Percentiles rank a stretch among this genome's conserved stretches.
These are phyloP conservation scores for Drosophila barbarae DNA, from an alignment of 2,888 invertebrate genomes.

Conservation along the genomic window DNA sequence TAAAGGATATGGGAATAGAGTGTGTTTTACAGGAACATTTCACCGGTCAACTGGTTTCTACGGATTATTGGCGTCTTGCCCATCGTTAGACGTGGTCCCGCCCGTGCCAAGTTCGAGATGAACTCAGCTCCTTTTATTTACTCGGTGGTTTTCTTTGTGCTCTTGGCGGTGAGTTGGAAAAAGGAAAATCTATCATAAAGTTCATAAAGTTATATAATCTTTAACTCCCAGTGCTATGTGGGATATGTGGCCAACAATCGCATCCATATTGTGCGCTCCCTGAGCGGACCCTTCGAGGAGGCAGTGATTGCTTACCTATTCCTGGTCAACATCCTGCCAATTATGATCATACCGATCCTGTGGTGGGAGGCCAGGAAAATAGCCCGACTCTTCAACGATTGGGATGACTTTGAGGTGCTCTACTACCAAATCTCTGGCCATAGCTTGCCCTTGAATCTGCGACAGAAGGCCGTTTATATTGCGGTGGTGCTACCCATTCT, in stretches of 20 bases:
- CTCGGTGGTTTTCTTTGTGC: constrained; percentile 81
- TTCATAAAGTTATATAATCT: neutral
- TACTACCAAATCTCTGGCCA: constrained; percentile 83
- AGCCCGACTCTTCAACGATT: constrained; percentile 81
- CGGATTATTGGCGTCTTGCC: constrained; percentile 84
- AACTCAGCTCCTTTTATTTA: constrained; percentile 83
- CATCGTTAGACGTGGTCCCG: constrained; percentile 81
- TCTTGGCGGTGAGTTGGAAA: constrained; percentile 78
- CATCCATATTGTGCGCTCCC: constrained; percentile 82
- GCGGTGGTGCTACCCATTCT: constrained; percentile 83
- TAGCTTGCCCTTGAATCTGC: constrained; percentile 82
- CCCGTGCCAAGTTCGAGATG: constrained; percentile 80
- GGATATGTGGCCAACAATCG: constrained; percentile 83
- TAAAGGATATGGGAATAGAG: constrained; percentile 61
- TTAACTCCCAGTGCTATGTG: constrained; percentile 80
- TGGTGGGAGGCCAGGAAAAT: constrained; percentile 86
- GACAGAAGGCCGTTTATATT: constrained; percentile 82
- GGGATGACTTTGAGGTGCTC: constrained; percentile 85
- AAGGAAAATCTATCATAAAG: no score
- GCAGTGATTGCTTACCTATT: constrained; percentile 88
- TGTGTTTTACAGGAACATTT: constrained; percentile 80
- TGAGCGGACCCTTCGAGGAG: constrained; percentile 86
- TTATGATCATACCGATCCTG: constrained; percentile 83
- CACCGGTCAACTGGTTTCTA: constrained; percentile 80
- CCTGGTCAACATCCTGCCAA: constrained; percentile 86